Percentiles rank a stretch among this genome's conserved stretches.
phyloP scores from a whole-genome alignment of 2,888 invertebrate genomes.

The Zonitis immaculata region DNA sequence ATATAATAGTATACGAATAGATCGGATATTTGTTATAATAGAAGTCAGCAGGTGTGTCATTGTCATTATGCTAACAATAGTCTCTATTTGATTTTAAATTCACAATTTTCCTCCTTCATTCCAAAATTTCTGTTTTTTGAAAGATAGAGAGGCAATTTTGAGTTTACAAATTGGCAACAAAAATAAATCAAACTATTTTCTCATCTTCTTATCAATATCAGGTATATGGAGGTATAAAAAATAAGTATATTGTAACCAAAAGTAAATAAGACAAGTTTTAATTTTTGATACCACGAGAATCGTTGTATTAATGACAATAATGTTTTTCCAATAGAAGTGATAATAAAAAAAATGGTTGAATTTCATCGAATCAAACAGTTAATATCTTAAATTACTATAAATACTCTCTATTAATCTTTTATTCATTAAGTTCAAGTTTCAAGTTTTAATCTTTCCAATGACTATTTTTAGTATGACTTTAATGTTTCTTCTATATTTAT shows the following conservation, averaged over 20 bases:
- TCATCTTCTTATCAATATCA: background rate
- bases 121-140: background rate
- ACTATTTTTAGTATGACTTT: conserved; percentile 1
- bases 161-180: background rate
- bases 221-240: no score
- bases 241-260: background rate
- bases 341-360: conserved; percentile 4
- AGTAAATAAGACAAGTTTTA: conserved; percentile 4
- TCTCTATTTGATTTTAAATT: background rate
- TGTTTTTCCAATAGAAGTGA: conserved; percentile 2
- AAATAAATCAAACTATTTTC: background rate
- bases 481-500: conserved; percentile 1
- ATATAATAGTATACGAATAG: background rate
- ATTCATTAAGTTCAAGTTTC: conserved; percentile 6
- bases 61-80: background rate
- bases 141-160: background rate
- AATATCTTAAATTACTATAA: conserved; percentile 11
- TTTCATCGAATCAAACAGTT: conserved; percentile 5
- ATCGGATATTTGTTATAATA: background rate
- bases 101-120: background rate
- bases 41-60: background rate
- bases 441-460: background rate
- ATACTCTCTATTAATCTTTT: conserved; percentile 11
- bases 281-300: conserved; percentile 3
- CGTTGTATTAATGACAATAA: conserved; percentile 6